These are phyloP conservation scores for Marmota monax DNA, from an alignment of 2,113 vertebrate species.

Conservation along the genomic window DNA sequence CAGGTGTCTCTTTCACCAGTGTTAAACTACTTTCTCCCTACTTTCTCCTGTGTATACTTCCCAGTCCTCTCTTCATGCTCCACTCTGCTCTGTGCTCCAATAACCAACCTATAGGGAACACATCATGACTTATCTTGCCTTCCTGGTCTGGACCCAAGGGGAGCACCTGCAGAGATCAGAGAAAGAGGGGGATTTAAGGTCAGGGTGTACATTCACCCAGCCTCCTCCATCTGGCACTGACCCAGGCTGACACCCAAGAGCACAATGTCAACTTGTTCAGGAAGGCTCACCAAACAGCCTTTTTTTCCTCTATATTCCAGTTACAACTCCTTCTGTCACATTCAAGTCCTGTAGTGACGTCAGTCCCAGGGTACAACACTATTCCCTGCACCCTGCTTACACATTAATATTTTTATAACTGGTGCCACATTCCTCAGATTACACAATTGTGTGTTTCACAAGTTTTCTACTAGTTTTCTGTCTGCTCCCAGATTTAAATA, in stretches of 20 bases:
- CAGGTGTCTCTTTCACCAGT: background rate
- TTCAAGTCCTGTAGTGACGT: background rate
- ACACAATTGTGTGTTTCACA: background rate
- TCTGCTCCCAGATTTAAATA: constrained; percentile 27
- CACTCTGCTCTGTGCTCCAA: background rate
- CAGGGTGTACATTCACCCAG: background rate
- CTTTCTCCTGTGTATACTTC: background rate
- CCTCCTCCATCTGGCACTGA: background rate
- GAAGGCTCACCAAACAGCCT: background rate
- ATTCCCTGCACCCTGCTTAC: background rate
- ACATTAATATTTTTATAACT: constrained; percentile 23
- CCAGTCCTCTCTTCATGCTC: background rate
- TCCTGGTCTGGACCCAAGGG: background rate
- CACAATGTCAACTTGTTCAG: background rate
- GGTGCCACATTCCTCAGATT: background rate
- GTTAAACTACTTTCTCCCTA: background rate
- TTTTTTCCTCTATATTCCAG: background rate
- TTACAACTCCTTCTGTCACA: background rate
- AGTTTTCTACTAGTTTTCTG: constrained; percentile 9
- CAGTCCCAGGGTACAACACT: background rate
- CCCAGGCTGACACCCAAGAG: background rate
- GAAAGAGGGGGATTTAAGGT: background rate
- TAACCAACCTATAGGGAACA: background rate
- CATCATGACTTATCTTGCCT: background rate
- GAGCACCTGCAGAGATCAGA: background rate